Evolutionary conservation across 2,888 invertebrate species (phyloP), one percentile per base, ranked within the genome.

Genomic region (Nesidiocoris tenuis): DNA sequence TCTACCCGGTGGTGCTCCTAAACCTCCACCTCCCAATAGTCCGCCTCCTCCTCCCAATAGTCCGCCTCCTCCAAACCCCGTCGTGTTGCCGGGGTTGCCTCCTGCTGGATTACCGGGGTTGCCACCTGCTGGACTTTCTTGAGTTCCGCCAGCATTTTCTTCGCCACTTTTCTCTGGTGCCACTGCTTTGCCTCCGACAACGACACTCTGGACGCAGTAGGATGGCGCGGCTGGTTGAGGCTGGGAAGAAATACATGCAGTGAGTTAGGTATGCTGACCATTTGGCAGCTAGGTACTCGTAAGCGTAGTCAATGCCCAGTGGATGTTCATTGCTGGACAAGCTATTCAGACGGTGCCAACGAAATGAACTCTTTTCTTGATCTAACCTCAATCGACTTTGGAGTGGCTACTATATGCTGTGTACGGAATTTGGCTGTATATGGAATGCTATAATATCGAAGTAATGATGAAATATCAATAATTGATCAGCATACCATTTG

Each of bases 201-300:
- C 75, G 25, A 75, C 75, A 18, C 66, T 66, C 39, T 75, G 75
- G 17, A 75, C 75, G 59, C 75, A 75, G 54, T 75, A 75, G 1
- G 75, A 75, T 5, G 75, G 75, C 2, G 65, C 66, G 21, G 56
- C 22, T 3, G 55, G 23, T 12, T 19, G 23, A 55, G 23, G 24
- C 19, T 1, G 21, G 19, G 7, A 22, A 1, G 17, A 5, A 63
- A 16, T 23, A 63, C 18, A 5, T 5, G 18, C 56, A 56, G 63
- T 63, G 25, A 61, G 56, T 17, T 18, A 56, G 56, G 18, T 18
- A n/a, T 54, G 7, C 54, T 12, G 12, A 56, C 1, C n/a, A 56
- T 18, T 56, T 56, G 56, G 2, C n/a, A 7, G 7, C 12, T 54
- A 12, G n/a, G n/a, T n/a, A n/a, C n/a, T n/a, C n/a, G n/a, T n/a